These are phyloP conservation scores for Caranx melampygus DNA, from an alignment of 2,113 vertebrate species.

Conservation along the genomic window DNA sequence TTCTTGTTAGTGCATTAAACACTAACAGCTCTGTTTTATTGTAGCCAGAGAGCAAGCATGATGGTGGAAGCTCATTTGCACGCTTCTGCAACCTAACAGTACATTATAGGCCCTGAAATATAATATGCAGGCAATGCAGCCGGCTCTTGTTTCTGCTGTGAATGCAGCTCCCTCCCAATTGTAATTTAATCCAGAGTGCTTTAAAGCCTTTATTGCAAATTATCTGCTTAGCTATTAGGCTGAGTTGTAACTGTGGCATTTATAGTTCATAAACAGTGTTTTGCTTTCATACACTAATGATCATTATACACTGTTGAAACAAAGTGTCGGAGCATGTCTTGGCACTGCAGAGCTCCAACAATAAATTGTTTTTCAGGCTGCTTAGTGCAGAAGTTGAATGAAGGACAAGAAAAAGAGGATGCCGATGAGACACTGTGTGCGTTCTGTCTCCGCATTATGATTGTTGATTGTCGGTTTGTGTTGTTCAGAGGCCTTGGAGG, in stretches of 20 bases:
- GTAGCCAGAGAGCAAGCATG: conserved; percentile 16
- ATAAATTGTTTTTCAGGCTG: background rate
- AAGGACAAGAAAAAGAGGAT: conserved; percentile 1
- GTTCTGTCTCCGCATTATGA: background rate
- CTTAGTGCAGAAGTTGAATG: conserved; percentile 1
- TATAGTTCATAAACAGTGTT: conserved; percentile 70
- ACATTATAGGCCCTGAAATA: conserved; percentile 45
- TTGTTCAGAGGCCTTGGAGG: background rate
- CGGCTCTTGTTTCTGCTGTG: conserved; percentile 52
- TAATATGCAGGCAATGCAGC: conserved; percentile 42
- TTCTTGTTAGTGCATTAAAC: conserved; percentile 67
- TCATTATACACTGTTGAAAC: conserved; percentile 55
- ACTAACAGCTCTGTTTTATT: conserved; percentile 56
- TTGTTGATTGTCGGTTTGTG: background rate
- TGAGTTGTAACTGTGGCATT: conserved; percentile 57
- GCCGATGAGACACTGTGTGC: background rate
- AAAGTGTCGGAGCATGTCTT: conserved; percentile 51
- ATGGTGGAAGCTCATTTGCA: conserved; percentile 37
- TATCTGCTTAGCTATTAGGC: conserved; percentile 60
- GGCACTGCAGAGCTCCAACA: conserved; percentile 8
- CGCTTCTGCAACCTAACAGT: conserved; percentile 20
- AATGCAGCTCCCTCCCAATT: conserved; percentile 49
- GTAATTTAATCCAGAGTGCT: conserved; percentile 67
- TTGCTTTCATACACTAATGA: conserved; percentile 64
- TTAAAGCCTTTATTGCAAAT: conserved; percentile 68